Evolutionary conservation across 2,888 invertebrate species (phyloP), one percentile per base, ranked within the genome.

Genomic region (Tanytarsus gracilentus): DNA sequence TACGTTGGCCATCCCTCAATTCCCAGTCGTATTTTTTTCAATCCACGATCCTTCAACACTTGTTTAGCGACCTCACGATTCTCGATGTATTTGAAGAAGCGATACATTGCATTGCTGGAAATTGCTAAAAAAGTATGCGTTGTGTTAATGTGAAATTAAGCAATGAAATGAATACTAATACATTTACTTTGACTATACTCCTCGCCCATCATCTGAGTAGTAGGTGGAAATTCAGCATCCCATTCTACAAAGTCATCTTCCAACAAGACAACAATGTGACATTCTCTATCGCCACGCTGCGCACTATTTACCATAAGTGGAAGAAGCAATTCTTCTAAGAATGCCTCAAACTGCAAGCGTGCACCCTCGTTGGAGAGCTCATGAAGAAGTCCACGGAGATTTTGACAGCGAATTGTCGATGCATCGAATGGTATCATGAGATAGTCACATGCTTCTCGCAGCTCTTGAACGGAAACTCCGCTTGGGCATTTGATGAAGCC

Each of bases 351-450:
- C 72, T 98, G 97, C 64, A 89, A 85, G 3, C 96, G 83, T 1
- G 99, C 99, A n/a, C 99, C 99, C 73, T 99, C 99, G 76, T 99
- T 99, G 44, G 96, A 96, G 53, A 99, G 77, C 75, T 99, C 99
- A 75, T 99, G 99, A 61, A 99, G 80, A 59, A 99, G 81, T 55
- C 96, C 97, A 67, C 92, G 82, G 64, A 98, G 82, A 77, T 98
- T 97, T 80, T 96, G 88, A 75, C 96, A 97, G 68, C 94, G 86
- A 59, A 99, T 88, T 44, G 95, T 96, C 65, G 83, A 85, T 8
- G 97, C 93, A 76, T 96, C 95, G 71, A 99, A 99, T 11, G 99
- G 99, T 69, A 99, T 89, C 44, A 99, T 79, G 61, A 99, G 79
- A 73, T 99, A 99, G 74, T 99, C 99, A 71, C 99, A 99, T 18